A percentile compares a stretch with the other conserved stretches of the same genome.
Evolutionary conservation across 1,140 invertebrate genomes (phyloP).

Genomic region (Eueides isabella): DNA sequence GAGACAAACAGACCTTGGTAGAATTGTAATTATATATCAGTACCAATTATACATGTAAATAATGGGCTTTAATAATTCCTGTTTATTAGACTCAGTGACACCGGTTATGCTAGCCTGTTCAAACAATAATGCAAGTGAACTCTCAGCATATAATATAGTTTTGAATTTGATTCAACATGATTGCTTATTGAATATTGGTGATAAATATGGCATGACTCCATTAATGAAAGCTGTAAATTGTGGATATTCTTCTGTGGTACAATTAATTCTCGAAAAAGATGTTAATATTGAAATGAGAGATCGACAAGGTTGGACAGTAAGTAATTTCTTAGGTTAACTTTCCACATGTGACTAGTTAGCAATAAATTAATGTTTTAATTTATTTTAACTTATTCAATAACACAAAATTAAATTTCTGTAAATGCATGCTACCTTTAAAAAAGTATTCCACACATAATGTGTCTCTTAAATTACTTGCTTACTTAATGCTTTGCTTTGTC

Average conservation of each 20-base stretch:
- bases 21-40: neutral
- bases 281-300: conserved; percentile 82
- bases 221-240: conserved; percentile 82
- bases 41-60: neutral
- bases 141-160: conserved; percentile 60
- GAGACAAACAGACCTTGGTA: too few species aligned
- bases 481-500: too few species aligned
- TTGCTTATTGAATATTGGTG: conserved; percentile 70
- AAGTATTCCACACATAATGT: too few species aligned
- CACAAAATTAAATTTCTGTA: too few species aligned
- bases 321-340: neutral
- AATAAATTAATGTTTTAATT: neutral
- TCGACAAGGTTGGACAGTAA: conserved; percentile 81
- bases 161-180: conserved; percentile 56
- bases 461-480: too few species aligned
- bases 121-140: conserved; percentile 61
- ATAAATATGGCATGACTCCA: conserved; percentile 80
- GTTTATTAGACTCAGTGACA: conserved; percentile 78
- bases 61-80: neutral
- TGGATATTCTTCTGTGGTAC: conserved; percentile 70
- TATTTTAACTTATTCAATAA: neutral
- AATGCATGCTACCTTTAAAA: too few species aligned
- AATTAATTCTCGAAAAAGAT: conserved; percentile 72
- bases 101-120: conserved; percentile 81
- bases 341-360: neutral